Evolutionary conservation across 2,888 invertebrate genomes (phyloP).

Genomic region (Brachyptera putata): DNA sequence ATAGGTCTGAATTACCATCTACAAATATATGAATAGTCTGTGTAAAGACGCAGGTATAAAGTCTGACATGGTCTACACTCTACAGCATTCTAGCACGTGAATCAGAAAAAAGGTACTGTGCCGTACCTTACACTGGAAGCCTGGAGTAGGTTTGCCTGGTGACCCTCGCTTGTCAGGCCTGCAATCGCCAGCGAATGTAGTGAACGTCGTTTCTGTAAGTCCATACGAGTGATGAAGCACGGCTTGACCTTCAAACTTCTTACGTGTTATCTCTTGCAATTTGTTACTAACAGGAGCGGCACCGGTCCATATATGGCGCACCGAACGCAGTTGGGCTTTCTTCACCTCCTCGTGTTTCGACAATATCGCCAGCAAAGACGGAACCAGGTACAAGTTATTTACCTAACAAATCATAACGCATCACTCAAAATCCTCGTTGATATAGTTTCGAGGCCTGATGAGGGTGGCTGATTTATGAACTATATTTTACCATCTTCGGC

Average conservation of each 20-base stretch:
- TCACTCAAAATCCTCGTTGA: too few relatives aligned
- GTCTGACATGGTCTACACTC: too few relatives aligned
- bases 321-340: constrained; percentile 51
- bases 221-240: constrained; percentile 71
- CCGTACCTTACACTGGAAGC: constrained; percentile 40
- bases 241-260: constrained; percentile 40
- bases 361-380: constrained; percentile 78
- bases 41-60: too few relatives aligned
- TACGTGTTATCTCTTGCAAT: constrained; percentile 46
- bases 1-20: too few relatives aligned
- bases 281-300: constrained; percentile 78
- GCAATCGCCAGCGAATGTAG: constrained; percentile 47
- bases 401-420: too few relatives aligned
- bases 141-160: constrained; percentile 34
- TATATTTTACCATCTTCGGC: too few relatives aligned
- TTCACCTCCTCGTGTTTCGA: constrained; percentile 64
- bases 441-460: too few relatives aligned
- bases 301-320: constrained; percentile 68
- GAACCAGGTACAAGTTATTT: constrained; percentile 68
- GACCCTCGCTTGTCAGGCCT: constrained; percentile 36
- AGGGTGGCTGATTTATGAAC: too few relatives aligned
- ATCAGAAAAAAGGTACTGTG: too few relatives aligned
- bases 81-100: too few relatives aligned
- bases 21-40: too few relatives aligned
- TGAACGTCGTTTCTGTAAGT: constrained; percentile 72